A percentile compares a stretch with the other conserved stretches of the same genome.
Conservation (phyloP, 1,140 invertebrate genomes). For the Lordiphosa mommai region DNA sequence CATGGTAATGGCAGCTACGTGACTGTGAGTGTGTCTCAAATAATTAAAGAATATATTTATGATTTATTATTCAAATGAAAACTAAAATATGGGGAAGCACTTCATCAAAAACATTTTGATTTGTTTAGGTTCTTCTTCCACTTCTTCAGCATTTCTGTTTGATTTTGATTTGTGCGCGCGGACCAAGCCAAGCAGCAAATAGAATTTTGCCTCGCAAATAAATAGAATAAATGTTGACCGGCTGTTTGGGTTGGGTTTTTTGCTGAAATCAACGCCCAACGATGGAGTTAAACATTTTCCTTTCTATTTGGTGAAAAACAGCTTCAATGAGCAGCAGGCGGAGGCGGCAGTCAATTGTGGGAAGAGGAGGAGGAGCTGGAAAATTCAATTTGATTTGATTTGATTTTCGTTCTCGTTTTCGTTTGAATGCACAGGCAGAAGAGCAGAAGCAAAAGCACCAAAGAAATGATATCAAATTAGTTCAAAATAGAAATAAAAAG, state of each 20-base stretch:
- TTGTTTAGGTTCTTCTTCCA: constrained; percentile 44
- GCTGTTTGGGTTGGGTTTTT: constrained; percentile 1
- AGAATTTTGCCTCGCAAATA: constrained; percentile 53
- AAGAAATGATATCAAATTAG: constrained; percentile 73
- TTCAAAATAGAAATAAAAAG: constrained; percentile 64
- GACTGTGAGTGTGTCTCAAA: constrained; percentile 19
- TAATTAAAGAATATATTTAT: too few species aligned
- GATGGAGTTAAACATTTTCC: constrained; percentile 42
- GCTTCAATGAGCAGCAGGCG: too few species aligned
- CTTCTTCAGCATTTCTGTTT: constrained; percentile 17
- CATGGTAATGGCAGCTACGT: constrained; percentile 31
- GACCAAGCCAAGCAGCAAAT: constrained; percentile 66
- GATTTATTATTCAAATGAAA: too few species aligned
- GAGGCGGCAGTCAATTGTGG: not conserved
- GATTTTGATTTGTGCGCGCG: constrained; percentile 55
- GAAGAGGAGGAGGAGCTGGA: constrained; percentile 12
- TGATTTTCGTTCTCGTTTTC: constrained; percentile 78
- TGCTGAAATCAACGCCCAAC: constrained; percentile 28
- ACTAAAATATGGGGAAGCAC: too few species aligned
- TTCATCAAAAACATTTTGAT: constrained; percentile 53
- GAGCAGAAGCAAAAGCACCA: constrained; percentile 20
- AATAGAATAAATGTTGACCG: constrained; percentile 51
- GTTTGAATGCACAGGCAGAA: constrained; percentile 65
- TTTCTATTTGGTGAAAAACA: too few species aligned
- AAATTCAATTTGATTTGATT: constrained; percentile 79